phyloP scores from a whole-genome alignment of 1,140 invertebrate species.

The Phenacoccus solenopsis region DNA sequence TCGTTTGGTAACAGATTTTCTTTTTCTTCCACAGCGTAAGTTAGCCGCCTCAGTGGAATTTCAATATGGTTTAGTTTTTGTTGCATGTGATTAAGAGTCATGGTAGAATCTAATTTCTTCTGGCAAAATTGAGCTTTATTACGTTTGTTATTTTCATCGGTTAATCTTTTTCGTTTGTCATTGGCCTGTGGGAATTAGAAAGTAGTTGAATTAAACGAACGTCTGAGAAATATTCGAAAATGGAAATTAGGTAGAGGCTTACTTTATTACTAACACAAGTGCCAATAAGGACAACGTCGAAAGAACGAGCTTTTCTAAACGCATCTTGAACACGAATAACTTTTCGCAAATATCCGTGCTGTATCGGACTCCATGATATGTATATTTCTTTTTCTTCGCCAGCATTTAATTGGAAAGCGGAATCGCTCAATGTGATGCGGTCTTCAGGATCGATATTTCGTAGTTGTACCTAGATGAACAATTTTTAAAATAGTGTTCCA shows the following conservation, averaged over 20 bases:
- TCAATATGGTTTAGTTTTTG: background rate
- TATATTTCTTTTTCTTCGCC: conserved; percentile 1
- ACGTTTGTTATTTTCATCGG: background rate
- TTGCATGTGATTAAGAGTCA: background rate
- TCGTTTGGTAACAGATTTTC: conserved; percentile 15
- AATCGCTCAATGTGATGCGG: background rate
- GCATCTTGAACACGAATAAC: background rate
- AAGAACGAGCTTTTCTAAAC: background rate
- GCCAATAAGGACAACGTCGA: background rate
- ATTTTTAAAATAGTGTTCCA: background rate
- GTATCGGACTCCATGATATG: background rate
- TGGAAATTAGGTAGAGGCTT: no score
- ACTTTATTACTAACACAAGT: background rate
- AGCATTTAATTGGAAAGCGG: background rate
- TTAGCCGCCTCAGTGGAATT: background rate
- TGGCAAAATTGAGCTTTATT: no score
- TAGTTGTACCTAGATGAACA: background rate
- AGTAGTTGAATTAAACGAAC: no score
- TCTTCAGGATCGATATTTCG: background rate
- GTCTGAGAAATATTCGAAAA: no score
- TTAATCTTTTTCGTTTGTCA: background rate
- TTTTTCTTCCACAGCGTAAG: conserved; percentile 18
- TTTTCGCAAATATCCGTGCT: background rate
- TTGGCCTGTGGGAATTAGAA: background rate
- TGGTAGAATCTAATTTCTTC: background rate